Base-by-base conservation (phyloP, 2,888 invertebrate species). In the Galeopsomyia nigrocyanea region DNA sequence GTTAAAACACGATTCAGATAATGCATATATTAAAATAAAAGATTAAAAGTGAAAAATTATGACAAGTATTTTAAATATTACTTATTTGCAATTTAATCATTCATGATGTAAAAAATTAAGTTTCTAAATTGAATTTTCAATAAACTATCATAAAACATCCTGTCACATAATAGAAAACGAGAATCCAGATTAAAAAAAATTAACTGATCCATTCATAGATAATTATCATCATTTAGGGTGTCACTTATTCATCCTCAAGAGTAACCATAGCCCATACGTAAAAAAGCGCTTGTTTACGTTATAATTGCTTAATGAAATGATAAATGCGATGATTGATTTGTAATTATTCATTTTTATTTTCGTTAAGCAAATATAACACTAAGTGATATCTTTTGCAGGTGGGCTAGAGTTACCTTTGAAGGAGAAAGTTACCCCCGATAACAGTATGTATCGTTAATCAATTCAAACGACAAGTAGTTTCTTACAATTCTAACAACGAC, bases 291-390 rank as follows among this genome's bases (percentile, higher is more conserved):
- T 73, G 63, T 75, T 75, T 75, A 73, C 75, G 75, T 75, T 75
- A 75, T 75, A 75, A 70, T 75, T 75, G 75, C 75, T 75, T 75
- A 75, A 75, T 75, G 75, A 75, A 75, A 73, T 51, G 65, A 68
- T 71, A 71, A 73, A 68, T 70, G 68, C 75, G n/a, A 75, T 75
- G 58, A 75, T 75, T 71, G 70, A 68, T 73, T 57, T 73, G 68
- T 75, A 73, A 75, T 70, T 61, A 73, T 68, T 64, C 64, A 61
- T 63, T 68, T 64, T 58, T 66, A 26, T 73, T 73, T 73, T 75
- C 75, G 73, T 75, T 75, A 75, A 75, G 75, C 75, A 75, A 75
- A 50, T 73, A 73, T 75, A 73, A 75, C 75, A 68, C 65, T 61
- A 70, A 69, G 65, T 64, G 65, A 60, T 75, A 73, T 73, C 51